A percentile compares a stretch with the other conserved stretches of the same genome.
These are phyloP conservation scores for Capitulum mitella DNA, from an alignment of 2,888 invertebrate species.

Conservation along the genomic window DNA sequence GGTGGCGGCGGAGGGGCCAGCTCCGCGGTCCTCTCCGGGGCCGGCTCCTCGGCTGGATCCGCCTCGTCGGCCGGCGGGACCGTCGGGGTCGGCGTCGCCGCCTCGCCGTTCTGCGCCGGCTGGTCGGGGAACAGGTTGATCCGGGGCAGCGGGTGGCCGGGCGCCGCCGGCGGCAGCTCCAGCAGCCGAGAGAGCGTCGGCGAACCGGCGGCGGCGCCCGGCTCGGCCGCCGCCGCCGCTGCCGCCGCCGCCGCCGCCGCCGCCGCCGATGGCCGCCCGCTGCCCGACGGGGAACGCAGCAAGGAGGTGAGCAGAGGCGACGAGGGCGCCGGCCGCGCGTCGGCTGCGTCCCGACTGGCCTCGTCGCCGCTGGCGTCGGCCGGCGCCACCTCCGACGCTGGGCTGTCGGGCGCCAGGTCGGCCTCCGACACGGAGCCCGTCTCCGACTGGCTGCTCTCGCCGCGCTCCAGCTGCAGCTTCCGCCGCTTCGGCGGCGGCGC, in stretches of 20 bases:
- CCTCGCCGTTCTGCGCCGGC: not conserved
- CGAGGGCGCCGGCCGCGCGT: conserved; percentile 11
- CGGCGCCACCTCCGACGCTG: not conserved
- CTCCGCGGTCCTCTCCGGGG: not conserved
- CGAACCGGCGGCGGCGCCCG: conserved; percentile 48
- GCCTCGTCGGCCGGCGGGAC: not conserved
- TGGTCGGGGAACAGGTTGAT: not conserved
- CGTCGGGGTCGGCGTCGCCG: not conserved
- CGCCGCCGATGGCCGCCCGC: conserved; percentile 1
- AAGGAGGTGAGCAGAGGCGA: conserved; percentile 28
- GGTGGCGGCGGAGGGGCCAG: not conserved
- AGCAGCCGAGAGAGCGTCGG: conserved; percentile 67
- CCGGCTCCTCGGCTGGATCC: not conserved
- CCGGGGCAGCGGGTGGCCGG: conserved; percentile 38
- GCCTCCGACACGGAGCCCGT: not conserved
- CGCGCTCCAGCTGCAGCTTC: not conserved
- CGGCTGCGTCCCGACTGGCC: not conserved
- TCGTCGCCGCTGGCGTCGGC: not conserved
- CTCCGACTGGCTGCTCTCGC: conserved; percentile 27
- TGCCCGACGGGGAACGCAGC: not conserved
- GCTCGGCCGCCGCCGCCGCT: not conserved
- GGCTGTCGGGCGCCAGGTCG: not conserved
- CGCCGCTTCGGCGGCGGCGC: conserved; percentile 13
- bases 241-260: not conserved
- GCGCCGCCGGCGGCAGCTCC: conserved; percentile 50